These are phyloP conservation scores for Muntiacus reevesi DNA, from an alignment of 2,113 vertebrate species.

Conservation along the genomic window DNA sequence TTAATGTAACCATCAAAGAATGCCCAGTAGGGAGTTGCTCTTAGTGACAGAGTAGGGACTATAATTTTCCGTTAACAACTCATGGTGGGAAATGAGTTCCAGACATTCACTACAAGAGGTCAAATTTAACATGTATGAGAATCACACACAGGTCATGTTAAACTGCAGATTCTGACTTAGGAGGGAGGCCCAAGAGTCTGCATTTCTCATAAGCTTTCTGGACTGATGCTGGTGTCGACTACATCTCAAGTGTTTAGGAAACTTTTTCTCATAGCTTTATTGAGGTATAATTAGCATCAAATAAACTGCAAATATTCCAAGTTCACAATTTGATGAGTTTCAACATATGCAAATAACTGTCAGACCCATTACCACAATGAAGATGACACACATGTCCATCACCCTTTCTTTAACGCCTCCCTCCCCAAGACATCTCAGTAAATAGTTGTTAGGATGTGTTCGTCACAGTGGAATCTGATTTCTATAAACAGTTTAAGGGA, in stretches of 20 bases:
- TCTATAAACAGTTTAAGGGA: not conserved
- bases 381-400: not conserved
- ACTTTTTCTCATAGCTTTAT: not conserved
- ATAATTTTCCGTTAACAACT: not conserved
- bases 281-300: not conserved
- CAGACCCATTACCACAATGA: not conserved
- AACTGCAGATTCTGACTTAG: not conserved
- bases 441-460: not conserved
- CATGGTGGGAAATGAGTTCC: not conserved
- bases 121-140: not conserved
- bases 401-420: not conserved
- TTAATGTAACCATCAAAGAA: not conserved
- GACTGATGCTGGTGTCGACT: not conserved
- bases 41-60: not conserved
- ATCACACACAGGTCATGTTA: not conserved
- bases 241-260: not conserved
- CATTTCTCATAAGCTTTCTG: not conserved
- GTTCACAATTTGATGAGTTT: not conserved
- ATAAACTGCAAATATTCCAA: not conserved
- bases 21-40: not conserved
- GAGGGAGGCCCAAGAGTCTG: not conserved
- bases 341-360: not conserved
- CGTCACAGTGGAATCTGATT: not conserved
- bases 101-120: not conserved
- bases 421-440: not conserved